Percentiles rank a stretch among this genome's conserved stretches.
These are phyloP conservation scores for Oryctolagus cuniculus DNA, from an alignment of 2,113 vertebrate genomes.

Conservation along the genomic window DNA sequence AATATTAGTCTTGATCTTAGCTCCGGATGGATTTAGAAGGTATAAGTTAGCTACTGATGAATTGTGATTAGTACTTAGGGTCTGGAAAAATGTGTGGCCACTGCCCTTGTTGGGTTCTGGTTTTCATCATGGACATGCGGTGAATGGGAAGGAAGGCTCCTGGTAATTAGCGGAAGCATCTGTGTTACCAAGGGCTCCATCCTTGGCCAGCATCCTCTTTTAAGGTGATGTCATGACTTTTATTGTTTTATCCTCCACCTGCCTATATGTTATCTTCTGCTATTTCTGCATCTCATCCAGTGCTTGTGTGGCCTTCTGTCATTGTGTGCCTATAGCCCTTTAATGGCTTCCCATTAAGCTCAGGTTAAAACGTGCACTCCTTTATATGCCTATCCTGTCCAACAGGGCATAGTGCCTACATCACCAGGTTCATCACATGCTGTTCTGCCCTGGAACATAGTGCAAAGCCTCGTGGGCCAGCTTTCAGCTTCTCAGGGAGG, in stretches of 20 bases:
- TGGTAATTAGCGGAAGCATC: not conserved
- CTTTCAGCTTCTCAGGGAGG: not conserved
- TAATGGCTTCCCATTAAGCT: not conserved
- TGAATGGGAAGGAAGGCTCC: not conserved
- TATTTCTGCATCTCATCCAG: not conserved
- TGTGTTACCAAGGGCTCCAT: not conserved
- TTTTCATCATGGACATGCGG: not conserved
- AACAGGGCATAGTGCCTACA: not conserved
- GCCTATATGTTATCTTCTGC: not conserved
- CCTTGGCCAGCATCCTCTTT: not conserved
- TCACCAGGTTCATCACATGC: not conserved
- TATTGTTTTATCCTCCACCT: not conserved
- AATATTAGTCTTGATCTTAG: not conserved
- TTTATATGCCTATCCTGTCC: not conserved
- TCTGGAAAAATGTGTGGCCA: not conserved
- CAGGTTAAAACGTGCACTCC: not conserved
- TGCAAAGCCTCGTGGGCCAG: not conserved
- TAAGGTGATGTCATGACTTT: slow-evolving; percentile 1
- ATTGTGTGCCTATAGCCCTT: slow-evolving; percentile 31
- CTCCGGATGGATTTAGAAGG: not conserved
- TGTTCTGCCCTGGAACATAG: too few relatives aligned
- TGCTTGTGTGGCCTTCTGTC: not conserved
- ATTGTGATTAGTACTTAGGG: not conserved
- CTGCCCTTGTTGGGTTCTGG: not conserved
- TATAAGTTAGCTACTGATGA: slow-evolving; percentile 10